Base-by-base conservation (phyloP, 2,113 vertebrate genomes). In the Platycercus adscitus region DNA sequence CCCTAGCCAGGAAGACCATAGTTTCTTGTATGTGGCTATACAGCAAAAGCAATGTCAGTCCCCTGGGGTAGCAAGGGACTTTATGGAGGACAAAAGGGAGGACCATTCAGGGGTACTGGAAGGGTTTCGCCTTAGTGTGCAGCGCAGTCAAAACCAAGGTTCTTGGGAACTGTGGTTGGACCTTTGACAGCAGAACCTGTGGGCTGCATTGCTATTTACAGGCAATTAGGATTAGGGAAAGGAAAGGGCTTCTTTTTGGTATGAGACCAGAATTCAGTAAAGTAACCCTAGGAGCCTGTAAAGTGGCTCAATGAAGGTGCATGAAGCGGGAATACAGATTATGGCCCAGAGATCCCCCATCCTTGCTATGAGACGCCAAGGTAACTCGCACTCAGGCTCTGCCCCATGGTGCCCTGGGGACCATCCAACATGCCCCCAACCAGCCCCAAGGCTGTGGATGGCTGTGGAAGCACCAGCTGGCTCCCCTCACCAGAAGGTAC, bases 371-470 rank as follows among this genome's bases (percentile, higher is more conserved):
- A 26, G 24, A 17, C 41, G 44, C 7, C 6, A 24, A 23, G 39
- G 17, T 14, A 33, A 13, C 44, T 69, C 0, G 0, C 17, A 87
- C 29, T 15, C 35, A 12, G 10, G 20, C 23, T 2, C 0, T 50
- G 60, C 6, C 23, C 18, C 7, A 1, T 3, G 7, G 35, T 2
- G 3, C 21, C 46, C 35, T 10, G 6, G 33, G 20, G 9, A 37
- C 9, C 0, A 0, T 14, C 16, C 4, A 3, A 3, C 5, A 5
- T 20, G 13, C 1, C 33, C 39, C 12, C 5, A 41, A 19, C 18
- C 43, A 55, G 29, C 5, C 35, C 20, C 26, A 63, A 43, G 41
- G 35, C 47, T 56, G 12, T 0, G 1, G 50, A 2, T 5, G 28
- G 23, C 37, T 23, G 17, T 4, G 1, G 20, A 5, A 15, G 24